These are phyloP conservation scores for Clarias macrocephalus DNA, from an alignment of 2,113 vertebrate species.

Conservation along the genomic window DNA sequence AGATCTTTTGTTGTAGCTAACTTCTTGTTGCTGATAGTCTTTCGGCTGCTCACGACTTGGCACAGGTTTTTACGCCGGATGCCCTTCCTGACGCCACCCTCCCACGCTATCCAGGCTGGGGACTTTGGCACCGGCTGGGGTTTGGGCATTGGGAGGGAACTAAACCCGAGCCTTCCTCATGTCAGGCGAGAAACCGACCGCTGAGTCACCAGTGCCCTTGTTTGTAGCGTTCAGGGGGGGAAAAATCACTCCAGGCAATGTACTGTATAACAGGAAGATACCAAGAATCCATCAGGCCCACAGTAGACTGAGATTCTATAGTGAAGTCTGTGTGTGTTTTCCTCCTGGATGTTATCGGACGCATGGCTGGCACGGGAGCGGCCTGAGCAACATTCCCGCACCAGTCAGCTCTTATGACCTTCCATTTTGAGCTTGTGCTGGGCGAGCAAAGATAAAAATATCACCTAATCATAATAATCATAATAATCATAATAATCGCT, in stretches of 20 bases:
- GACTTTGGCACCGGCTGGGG: too few relatives aligned
- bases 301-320: neutral
- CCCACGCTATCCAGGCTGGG: too few relatives aligned
- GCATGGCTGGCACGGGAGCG: neutral
- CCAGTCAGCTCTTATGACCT: too few relatives aligned
- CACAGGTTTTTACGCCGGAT: too few relatives aligned
- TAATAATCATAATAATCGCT: neutral
- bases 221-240: neutral
- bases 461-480: constrained; percentile 3
- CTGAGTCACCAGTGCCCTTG: too few relatives aligned
- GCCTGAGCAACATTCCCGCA: neutral
- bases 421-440: neutral
- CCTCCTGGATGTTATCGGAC: neutral
- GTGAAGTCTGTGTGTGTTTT: neutral
- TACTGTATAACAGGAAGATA: neutral
- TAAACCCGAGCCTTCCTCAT: too few relatives aligned
- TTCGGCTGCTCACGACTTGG: too few relatives aligned
- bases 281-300: too few relatives aligned
- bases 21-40: too few relatives aligned
- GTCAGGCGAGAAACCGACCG: too few relatives aligned
- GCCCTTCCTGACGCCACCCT: too few relatives aligned
- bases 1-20: neutral
- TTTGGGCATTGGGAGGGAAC: too few relatives aligned
- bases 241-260: neutral
- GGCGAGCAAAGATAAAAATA: neutral